phyloP scores from a whole-genome alignment of 1,140 invertebrate species.

The Drosophila ercepeae region DNA sequence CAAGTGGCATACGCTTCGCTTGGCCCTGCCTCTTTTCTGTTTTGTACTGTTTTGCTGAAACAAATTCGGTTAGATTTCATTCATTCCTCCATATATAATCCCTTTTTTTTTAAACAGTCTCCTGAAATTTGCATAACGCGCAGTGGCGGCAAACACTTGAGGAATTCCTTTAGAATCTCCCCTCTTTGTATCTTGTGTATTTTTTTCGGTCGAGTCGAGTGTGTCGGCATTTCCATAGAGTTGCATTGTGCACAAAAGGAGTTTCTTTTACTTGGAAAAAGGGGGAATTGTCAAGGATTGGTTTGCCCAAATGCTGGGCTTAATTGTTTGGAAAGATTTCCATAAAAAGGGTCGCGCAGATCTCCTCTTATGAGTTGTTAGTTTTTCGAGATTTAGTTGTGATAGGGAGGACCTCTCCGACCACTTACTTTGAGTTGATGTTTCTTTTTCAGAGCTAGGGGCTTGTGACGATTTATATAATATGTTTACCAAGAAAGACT shows the following conservation, averaged over 20 bases:
- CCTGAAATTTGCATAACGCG: conserved; percentile 68
- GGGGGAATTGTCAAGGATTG: conserved; percentile 53
- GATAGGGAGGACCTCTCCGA: conserved; percentile 16
- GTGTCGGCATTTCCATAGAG: conserved; percentile 65
- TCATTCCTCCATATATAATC: conserved; percentile 26
- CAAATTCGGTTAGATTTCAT: conserved; percentile 62
- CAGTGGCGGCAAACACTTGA: conserved; percentile 53
- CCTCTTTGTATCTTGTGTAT: conserved; percentile 33
- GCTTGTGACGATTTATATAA: not conserved
- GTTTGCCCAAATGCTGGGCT: conserved; percentile 41
- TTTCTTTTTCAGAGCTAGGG: not conserved
- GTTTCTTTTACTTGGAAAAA: conserved; percentile 21
- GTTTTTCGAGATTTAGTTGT: conserved; percentile 21
- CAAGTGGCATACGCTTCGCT: conserved; percentile 55
- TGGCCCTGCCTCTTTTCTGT: conserved; percentile 25
- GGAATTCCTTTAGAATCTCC: conserved; percentile 65
- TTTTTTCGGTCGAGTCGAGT: conserved; percentile 51
- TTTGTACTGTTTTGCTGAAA: conserved; percentile 57
- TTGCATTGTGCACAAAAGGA: conserved; percentile 15
- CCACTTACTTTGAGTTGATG: not conserved
- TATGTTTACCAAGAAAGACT: not conserved
- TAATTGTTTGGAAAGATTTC: conserved; percentile 72
- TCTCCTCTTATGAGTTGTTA: conserved; percentile 29
- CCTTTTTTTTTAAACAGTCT: conserved; percentile 26
- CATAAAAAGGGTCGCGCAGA: conserved; percentile 10